Conservation (phyloP, 2,888 invertebrate genomes). For the Drosophila heteroneura region DNA sequence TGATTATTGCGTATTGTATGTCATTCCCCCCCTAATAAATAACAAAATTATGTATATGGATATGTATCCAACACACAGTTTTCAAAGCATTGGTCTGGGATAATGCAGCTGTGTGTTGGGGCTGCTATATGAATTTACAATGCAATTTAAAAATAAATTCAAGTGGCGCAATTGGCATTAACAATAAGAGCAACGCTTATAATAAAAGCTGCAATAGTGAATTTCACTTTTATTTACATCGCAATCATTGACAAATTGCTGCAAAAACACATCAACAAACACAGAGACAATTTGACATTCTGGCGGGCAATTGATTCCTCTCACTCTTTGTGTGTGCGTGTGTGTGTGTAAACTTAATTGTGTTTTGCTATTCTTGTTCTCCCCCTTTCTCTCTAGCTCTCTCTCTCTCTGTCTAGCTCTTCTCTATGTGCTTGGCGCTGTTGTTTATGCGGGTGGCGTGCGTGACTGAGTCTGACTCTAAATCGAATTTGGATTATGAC, state of each 20-base stretch:
- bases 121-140: slow-evolving; percentile 47
- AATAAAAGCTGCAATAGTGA: slow-evolving; percentile 45
- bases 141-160: slow-evolving; percentile 43
- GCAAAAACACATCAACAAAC: slow-evolving; percentile 15
- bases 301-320: slow-evolving; percentile 47
- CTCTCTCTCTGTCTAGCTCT: slow-evolving; percentile 11
- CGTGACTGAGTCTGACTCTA: slow-evolving; percentile 24
- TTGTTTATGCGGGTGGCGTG: slow-evolving; percentile 48
- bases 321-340: slow-evolving; percentile 27
- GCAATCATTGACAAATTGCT: slow-evolving; percentile 53
- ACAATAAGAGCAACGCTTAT: slow-evolving; percentile 3
- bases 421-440: slow-evolving; percentile 8
- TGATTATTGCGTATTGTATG: slow-evolving; percentile 19
- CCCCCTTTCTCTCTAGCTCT: neutral
- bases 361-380: slow-evolving; percentile 26
- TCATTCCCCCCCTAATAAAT: slow-evolving; percentile 7
- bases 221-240: slow-evolving; percentile 73
- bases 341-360: slow-evolving; percentile 57
- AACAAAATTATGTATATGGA: neutral
- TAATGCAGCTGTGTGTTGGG: neutral
- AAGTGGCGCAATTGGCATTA: slow-evolving; percentile 32
- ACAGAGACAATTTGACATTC: slow-evolving; percentile 23
- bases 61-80: slow-evolving; percentile 14
- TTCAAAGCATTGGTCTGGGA: neutral
- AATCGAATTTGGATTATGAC: slow-evolving; percentile 18